Evolutionary conservation across 2,113 vertebrate genomes (phyloP), one percentile per base, ranked within the genome.

Genomic region (Onychostruthus taczanowskii): DNA sequence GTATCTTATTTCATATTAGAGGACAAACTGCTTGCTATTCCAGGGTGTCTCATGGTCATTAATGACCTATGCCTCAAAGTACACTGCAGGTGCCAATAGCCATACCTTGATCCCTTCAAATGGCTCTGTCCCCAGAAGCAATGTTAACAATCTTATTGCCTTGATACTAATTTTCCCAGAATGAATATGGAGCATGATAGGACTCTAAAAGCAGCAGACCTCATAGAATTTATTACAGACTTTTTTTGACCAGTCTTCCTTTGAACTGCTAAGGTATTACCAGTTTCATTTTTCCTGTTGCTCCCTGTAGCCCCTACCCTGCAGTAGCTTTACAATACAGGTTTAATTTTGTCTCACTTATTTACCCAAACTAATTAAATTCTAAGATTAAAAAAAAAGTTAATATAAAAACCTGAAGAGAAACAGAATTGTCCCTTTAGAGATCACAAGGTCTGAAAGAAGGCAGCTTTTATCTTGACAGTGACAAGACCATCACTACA

Each of bases 101-200:
- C 62, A 53, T 64, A 69, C 89, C 89, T 95, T 84, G 61, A 84
- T 94, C 37, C 87, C 33, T 87, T 87, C 58, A 84, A 92, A 75
- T 73, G 37, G 37, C 66, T 89, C 33, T 68, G 52, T 37, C 58
- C 28, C 53, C 81, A 87, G 35, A 67, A 95, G 81, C 6, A 0
- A 50, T 20, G 62, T 37, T 53, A 75, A 69, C 27, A 49, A 77
- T n/a, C 66, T 41, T 53, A 68, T 0, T 89, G 52, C 73, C 58
- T 61, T 72, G 56, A 87, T 8, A 76, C 31, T 61, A 61, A 64
- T 89, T 82, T 75, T 79, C n/a, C n/a, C 62, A 58, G 74, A 87
- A 84, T 39, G n/a, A 89, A 82, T 79, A 87, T 24, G 56, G 39
- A 87, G 27, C 37, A 75, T 24, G 91, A 94, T 12, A 94, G 73